Percentiles rank a stretch among this genome's conserved stretches.
Conservation (phyloP, 2,888 invertebrate species). For the Epistrophella euchroma region DNA sequence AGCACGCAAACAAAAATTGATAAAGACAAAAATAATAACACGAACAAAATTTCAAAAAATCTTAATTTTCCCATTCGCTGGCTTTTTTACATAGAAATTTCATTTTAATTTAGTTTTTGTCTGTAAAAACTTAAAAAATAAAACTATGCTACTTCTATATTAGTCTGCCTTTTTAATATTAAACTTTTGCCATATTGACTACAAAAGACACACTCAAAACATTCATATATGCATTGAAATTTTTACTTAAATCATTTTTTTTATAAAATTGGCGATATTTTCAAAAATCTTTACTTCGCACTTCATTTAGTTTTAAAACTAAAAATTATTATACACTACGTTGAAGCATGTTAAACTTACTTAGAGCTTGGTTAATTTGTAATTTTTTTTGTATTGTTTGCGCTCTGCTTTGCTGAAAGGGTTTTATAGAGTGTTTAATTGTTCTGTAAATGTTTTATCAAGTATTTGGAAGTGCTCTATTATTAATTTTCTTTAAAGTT, state of each 20-base stretch:
- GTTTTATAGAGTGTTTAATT: constrained; percentile 41
- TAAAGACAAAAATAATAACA: constrained; percentile 11
- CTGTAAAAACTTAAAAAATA: constrained; percentile 30
- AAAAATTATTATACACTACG: constrained; percentile 50
- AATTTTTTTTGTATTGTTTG: constrained; percentile 51
- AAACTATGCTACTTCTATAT: constrained; percentile 53
- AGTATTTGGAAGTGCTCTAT: constrained; percentile 38
- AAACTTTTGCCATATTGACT: constrained; percentile 47
- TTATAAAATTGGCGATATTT: constrained; percentile 49
- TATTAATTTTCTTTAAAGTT: constrained; percentile 15
- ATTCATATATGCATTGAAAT: constrained; percentile 54
- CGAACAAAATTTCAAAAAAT: constrained; percentile 27
- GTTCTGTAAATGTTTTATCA: constrained; percentile 35
- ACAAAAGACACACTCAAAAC: constrained; percentile 59
- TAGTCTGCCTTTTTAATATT: constrained; percentile 45
- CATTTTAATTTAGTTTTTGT: constrained; percentile 41
- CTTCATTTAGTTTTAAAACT: constrained; percentile 52
- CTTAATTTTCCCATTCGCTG: constrained; percentile 63
- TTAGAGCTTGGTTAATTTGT: constrained; percentile 60
- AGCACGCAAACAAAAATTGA: constrained; percentile 63
- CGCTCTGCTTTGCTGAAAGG: constrained; percentile 54
- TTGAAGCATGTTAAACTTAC: constrained; percentile 64
- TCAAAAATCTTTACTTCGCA: constrained; percentile 57
- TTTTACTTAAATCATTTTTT: constrained; percentile 31
- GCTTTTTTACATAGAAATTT: constrained; percentile 67